phyloP scores from a whole-genome alignment of 2,797 vertebrate species.

The Spheniscus humboldti region DNA sequence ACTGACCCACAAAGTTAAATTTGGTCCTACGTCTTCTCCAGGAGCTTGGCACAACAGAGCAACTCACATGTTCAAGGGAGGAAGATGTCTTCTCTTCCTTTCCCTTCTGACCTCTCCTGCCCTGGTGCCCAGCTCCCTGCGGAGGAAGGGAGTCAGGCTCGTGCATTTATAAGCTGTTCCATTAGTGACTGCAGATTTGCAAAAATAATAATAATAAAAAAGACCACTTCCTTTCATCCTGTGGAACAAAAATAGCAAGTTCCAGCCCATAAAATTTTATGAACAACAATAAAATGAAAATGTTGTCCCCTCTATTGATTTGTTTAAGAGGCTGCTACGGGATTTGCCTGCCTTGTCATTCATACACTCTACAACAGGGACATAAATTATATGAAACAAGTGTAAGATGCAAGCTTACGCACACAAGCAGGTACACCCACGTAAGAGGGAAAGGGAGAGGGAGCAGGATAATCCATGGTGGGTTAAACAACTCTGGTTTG shows the following conservation, averaged over 20 bases:
- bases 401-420: fast-evolving
- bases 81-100: not conserved
- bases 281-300: conserved; percentile 7
- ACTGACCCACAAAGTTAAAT: not conserved
- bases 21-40: not conserved
- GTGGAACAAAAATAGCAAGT: not conserved
- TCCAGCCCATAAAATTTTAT: conserved; percentile 55
- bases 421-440: not conserved
- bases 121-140: not conserved
- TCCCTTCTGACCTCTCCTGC: not conserved
- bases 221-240: not conserved
- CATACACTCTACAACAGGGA: not conserved
- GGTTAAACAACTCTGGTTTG: not conserved
- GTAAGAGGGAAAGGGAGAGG: not conserved
- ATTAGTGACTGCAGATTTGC: not conserved
- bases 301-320: not conserved
- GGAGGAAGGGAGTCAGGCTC: not conserved
- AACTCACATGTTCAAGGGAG: not conserved
- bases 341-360: not conserved
- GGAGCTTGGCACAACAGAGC: not conserved
- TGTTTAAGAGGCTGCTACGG: not conserved
- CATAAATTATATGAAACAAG: not conserved
- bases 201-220: not conserved
- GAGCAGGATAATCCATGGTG: not conserved
- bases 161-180: not conserved